Conservation (phyloP, 2,888 invertebrate genomes). For the Muschampia plurimacula region DNA sequence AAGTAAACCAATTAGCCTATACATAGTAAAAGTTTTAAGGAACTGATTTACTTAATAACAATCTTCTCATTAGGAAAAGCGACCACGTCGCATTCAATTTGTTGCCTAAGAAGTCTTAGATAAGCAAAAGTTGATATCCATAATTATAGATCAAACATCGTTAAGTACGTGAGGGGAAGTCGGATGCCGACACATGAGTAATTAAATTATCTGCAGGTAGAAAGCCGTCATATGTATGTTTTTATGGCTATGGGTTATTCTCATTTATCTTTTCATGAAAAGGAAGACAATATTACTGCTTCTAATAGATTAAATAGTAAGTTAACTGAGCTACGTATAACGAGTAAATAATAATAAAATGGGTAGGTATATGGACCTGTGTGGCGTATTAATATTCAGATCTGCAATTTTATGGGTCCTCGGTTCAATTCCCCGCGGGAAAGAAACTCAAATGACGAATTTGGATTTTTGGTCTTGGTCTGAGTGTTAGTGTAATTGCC, state of each 20-base stretch:
- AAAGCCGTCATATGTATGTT: constrained; percentile 26
- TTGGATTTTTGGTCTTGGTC: no score
- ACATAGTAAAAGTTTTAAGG: background rate
- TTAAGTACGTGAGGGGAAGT: constrained; percentile 26
- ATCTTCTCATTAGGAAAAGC: background rate
- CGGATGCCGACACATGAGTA: constrained; percentile 29
- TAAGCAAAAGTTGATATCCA: constrained; percentile 37
- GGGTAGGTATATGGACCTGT: no score
- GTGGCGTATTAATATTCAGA: no score
- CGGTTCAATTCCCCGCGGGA: no score
- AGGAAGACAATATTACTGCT: background rate
- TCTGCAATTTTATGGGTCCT: no score
- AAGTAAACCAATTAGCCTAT: background rate
- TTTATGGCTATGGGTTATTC: constrained; percentile 7
- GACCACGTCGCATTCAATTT: constrained; percentile 16
- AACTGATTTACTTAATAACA: background rate
- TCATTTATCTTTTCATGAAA: constrained; percentile 1
- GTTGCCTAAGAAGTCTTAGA: constrained; percentile 16
- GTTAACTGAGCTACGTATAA: no score
- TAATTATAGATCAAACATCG: constrained; percentile 33
- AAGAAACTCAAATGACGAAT: no score
- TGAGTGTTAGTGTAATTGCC: no score
- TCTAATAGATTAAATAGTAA: background rate
- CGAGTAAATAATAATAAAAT: no score
- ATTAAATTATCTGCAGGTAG: constrained; percentile 38